Conservation (phyloP, 2,888 invertebrate genomes). For the Acleris emargana region DNA sequence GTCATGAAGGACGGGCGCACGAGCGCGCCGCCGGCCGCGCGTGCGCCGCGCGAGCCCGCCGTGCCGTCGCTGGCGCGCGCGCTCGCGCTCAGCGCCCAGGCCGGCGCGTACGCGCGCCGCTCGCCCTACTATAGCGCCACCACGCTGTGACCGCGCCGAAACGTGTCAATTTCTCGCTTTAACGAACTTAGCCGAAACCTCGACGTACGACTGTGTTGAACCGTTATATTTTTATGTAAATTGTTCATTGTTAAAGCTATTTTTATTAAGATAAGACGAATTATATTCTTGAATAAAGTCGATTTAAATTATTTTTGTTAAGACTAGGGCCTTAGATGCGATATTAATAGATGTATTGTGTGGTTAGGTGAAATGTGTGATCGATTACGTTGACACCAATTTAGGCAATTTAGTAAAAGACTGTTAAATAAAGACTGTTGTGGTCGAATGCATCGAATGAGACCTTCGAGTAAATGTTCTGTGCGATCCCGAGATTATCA, state of each 20-base stretch:
- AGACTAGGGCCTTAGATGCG: constrained; percentile 74
- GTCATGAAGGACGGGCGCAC: constrained; percentile 88
- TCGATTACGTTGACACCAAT: constrained; percentile 73
- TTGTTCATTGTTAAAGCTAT: constrained; percentile 82
- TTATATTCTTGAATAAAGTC: constrained; percentile 78
- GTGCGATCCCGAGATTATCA: constrained; percentile 64
- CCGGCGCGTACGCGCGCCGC: constrained; percentile 40
- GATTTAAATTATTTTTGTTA: constrained; percentile 77
- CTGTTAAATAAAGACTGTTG: constrained; percentile 78
- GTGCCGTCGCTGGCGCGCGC: constrained; percentile 49
- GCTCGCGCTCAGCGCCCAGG: constrained; percentile 51
- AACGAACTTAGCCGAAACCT: constrained; percentile 68
- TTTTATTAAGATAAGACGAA: constrained; percentile 77
- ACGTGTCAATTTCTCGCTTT: constrained; percentile 81
- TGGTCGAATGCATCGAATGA: constrained; percentile 77
- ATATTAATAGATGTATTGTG: constrained; percentile 77
- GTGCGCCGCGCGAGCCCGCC: constrained; percentile 23
- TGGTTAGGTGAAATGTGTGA: constrained; percentile 72
- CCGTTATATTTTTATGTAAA: constrained; percentile 79
- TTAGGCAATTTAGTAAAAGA: constrained; percentile 70
- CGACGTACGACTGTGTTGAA: constrained; percentile 68
- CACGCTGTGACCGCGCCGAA: constrained; percentile 40
- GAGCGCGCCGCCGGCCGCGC: constrained; percentile 64
- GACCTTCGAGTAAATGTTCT: constrained; percentile 66
- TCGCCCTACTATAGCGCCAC: constrained; percentile 41